Evolutionary conservation across 2,888 invertebrate species (phyloP), one percentile per base, ranked within the genome.

Genomic region (Rapana venosa): DNA sequence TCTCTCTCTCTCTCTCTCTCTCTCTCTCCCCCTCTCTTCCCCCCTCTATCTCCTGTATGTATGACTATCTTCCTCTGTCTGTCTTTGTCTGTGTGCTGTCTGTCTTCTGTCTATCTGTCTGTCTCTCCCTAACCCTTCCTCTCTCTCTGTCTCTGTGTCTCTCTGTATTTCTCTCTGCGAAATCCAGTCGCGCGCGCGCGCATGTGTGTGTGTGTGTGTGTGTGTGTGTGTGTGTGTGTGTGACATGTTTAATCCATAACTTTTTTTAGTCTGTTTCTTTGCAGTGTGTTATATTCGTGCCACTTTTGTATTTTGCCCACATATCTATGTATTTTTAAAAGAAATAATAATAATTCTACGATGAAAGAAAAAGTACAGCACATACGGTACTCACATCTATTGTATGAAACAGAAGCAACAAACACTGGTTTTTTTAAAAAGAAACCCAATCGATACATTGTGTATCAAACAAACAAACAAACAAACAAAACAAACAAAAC

Each of bases 1-100:
- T 77, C 77, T 77, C 77, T 32, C 77, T 77, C 77, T 32, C 77
- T 77, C 77, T 77, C 77, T 32, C 77, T 77, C 77, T 77, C 77
- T 77, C 77, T 79, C 77, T 79, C 15, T 79, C 32, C 32, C 5
- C 32, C 32, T 17, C 32, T 17, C 61, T 61, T 17, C 17, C 61
- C 17, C 61, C 17, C 61, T 61, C 61, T 61, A n/a, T n/a, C n/a
- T n/a, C n/a, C n/a, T n/a, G n/a, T n/a, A n/a, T n/a, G n/a, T n/a
- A n/a, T n/a, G n/a, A n/a, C n/a, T n/a, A n/a, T n/a, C n/a, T n/a
- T n/a, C n/a, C n/a, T n/a, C n/a, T n/a, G 5, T 79, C 22, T 32
- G 8, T 32, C 11, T 79, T n/a, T n/a, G 79, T 8, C 13, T 35
- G 74, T 74, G n/a, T 74, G 74, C n/a, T 74, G 22, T 32, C 17